Conservation (phyloP, 2,888 invertebrate genomes). For the Xestobium rufovillosum region DNA sequence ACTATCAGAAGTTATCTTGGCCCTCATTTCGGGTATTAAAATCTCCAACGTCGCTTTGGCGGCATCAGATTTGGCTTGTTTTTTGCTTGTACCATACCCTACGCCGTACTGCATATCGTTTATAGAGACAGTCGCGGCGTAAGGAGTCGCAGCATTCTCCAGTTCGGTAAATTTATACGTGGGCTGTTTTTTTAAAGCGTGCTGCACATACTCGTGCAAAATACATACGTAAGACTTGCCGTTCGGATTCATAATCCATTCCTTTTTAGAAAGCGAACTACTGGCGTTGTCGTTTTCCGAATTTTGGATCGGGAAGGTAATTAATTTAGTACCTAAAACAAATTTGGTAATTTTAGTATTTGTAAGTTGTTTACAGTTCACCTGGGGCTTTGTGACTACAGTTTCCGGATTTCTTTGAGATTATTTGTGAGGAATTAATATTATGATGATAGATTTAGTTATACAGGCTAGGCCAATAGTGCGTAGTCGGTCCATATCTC, state of each 20-base stretch:
- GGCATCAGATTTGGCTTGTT: constrained; percentile 91
- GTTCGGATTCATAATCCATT: constrained; percentile 97
- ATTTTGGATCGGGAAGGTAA: constrained; percentile 71
- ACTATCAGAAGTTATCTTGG: constrained; percentile 63
- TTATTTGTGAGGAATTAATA: too few species aligned
- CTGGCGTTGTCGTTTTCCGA: constrained; percentile 37
- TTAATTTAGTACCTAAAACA: constrained; percentile 66
- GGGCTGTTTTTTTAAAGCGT: constrained; percentile 89
- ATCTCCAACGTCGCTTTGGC: constrained; percentile 84
- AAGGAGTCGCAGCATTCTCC: constrained; percentile 87
- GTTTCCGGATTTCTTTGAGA: too few species aligned
- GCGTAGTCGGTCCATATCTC: too few species aligned
- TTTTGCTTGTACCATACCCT: constrained; percentile 92
- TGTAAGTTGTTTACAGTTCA: too few species aligned
- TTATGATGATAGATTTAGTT: too few species aligned
- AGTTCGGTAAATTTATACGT: constrained; percentile 88
- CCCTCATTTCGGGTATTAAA: constrained; percentile 85
- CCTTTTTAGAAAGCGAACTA: constrained; percentile 51
- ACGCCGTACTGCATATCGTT: constrained; percentile 89
- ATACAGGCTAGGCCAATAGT: too few species aligned
- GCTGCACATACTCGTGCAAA: constrained; percentile 95
- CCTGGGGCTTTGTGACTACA: too few species aligned
- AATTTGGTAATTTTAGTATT: constrained; percentile 4
- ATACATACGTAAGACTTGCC: constrained; percentile 94
- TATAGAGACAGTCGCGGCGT: constrained; percentile 88